phyloP scores from a whole-genome alignment of 1,140 invertebrate species.

The Nilaparvata lugens region DNA sequence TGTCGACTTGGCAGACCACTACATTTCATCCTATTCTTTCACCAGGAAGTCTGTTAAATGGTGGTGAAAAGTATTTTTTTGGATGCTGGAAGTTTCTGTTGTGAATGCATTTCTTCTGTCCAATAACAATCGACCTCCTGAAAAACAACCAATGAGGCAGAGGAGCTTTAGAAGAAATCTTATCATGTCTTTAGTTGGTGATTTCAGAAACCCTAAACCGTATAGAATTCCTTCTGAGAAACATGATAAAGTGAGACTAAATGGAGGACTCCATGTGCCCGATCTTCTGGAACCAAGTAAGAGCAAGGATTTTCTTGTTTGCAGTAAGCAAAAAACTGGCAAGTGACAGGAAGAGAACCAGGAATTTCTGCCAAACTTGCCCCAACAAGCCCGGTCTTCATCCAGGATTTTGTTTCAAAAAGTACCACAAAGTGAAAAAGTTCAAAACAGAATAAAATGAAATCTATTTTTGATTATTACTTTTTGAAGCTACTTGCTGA shows the following conservation, averaged over 20 bases:
- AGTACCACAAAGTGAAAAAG: not conserved
- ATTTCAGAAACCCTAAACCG: not conserved
- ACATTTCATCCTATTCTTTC: not conserved
- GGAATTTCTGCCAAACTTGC: not conserved
- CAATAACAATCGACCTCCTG: not conserved
- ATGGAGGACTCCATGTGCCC: not conserved
- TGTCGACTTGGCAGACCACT: slow-evolving; percentile 3
- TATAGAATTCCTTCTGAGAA: not conserved
- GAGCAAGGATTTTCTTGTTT: not conserved
- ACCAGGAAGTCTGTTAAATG: slow-evolving; percentile 1
- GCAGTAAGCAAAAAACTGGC: not conserved
- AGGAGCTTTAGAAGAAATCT: not conserved
- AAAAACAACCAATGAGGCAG: not conserved
- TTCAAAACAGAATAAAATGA: no score
- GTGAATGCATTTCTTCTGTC: slow-evolving; percentile 4
- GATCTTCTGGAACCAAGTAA: not conserved
- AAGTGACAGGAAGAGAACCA: not conserved
- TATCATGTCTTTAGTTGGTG: not conserved
- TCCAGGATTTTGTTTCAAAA: not conserved
- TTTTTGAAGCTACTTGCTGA: no score
- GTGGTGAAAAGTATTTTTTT: slow-evolving; percentile 1
- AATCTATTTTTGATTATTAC: no score
- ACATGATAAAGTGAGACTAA: not conserved
- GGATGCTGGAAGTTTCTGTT: not conserved
- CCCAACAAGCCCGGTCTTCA: not conserved